Conservation (phyloP, 2,797 vertebrate species). For the Pseudotriccus pelzelni region DNA sequence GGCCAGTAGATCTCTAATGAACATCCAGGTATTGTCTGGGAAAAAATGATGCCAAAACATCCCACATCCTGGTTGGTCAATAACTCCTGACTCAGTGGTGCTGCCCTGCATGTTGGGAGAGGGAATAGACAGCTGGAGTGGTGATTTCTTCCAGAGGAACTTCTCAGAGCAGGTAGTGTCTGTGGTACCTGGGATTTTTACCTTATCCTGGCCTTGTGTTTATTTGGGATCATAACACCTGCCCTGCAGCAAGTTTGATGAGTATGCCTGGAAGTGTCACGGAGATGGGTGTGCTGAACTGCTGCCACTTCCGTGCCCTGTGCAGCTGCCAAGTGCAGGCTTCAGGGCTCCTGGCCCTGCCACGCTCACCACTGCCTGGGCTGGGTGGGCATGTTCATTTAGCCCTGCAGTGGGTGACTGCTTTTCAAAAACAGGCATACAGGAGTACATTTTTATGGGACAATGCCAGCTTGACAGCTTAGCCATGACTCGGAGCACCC, state of each 20-base stretch:
- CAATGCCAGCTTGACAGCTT: neutral
- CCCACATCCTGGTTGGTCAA: accelerated
- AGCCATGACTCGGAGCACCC: neutral
- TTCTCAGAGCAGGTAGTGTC: accelerated
- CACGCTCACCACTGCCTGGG: neutral
- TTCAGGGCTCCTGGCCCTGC: neutral
- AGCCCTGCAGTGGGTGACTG: neutral
- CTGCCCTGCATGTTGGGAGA: neutral
- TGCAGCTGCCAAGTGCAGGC: accelerated
- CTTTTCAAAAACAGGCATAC: neutral
- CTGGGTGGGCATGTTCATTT: accelerated
- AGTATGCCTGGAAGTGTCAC: neutral
- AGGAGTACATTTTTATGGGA: neutral
- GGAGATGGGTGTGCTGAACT: neutral
- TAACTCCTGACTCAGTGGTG: neutral
- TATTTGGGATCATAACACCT: neutral
- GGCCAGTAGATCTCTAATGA: neutral
- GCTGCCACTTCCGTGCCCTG: accelerated
- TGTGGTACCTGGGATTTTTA: neutral
- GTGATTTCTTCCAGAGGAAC: neutral
- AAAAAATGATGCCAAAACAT: neutral
- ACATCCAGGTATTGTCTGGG: neutral
- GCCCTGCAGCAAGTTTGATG: neutral
- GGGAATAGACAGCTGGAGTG: neutral
- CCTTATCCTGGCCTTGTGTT: neutral